Percentiles rank a stretch among this genome's conserved stretches.
Evolutionary conservation across 1,140 invertebrate species (phyloP).

Genomic region (Trachelipus rathkii): DNA sequence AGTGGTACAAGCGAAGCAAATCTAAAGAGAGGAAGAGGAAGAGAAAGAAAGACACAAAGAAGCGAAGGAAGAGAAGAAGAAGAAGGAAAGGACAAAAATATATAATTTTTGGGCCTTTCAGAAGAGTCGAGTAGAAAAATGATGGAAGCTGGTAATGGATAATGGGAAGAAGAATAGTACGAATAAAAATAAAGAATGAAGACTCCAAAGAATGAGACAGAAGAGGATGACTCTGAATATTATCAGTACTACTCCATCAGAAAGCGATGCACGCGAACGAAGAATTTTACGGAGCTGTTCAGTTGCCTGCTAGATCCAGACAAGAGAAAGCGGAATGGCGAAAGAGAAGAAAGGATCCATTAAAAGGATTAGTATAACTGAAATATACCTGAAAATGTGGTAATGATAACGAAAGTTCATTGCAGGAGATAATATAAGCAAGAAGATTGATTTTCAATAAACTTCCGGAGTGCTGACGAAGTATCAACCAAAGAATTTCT

Average conservation of each 20-base stretch:
- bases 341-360: constrained; percentile 18
- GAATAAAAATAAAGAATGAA: constrained; percentile 30
- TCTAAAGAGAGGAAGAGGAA: constrained; percentile 35
- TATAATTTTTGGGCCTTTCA: constrained; percentile 41
- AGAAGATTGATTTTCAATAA: too few relatives aligned
- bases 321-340: constrained; percentile 28
- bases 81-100: constrained; percentile 31
- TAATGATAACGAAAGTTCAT: not conserved
- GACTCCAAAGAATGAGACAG: constrained; percentile 26
- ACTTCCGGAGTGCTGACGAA: too few relatives aligned
- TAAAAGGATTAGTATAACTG: not conserved
- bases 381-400: not conserved
- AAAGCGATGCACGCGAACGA: constrained; percentile 29
- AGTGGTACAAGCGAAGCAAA: constrained; percentile 41
- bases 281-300: not conserved
- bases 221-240: constrained; percentile 2
- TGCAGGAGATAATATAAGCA: too few relatives aligned
- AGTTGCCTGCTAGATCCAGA: not conserved
- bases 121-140: constrained; percentile 42
- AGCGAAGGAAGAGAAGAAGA: constrained; percentile 22
- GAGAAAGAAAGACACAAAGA: constrained; percentile 1
- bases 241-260: not conserved
- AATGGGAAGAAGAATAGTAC: constrained; percentile 25
- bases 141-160: constrained; percentile 34
- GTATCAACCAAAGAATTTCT: too few relatives aligned